Base-by-base conservation (phyloP, 2,113 vertebrate genomes). In the Eupsittula cactorum region DNA sequence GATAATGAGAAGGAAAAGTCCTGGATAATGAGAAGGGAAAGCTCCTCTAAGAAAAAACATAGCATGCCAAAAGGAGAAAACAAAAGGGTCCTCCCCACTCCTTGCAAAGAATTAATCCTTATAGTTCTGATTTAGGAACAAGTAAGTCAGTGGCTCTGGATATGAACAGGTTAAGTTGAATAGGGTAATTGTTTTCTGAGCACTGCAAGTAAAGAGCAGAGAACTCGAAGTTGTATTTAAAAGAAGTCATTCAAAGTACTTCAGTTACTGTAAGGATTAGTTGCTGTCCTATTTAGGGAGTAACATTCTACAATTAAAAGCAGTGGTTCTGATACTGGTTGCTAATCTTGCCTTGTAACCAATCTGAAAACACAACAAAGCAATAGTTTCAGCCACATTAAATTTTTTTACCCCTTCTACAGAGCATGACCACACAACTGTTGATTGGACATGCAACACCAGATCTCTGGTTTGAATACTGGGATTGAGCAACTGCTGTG, bases 401-500 rank as follows among this genome's bases (percentile, higher is more conserved):
- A 17, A 31, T 17, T 67, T 60, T 83, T 90, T 60, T 17, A 35
- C 4, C 31, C 49, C 5, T 85, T 64, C 21, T 71, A 50, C 17
- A 59, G 13, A 71, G 7, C n/a, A 55, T 9, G 47, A 82, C 52
- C 57, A 39, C 47, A 60, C 19, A 70, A 82, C 77, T 4, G 9
- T 19, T 9, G 10, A 55, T 41, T 1, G 4, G 69, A 69, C 20
- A 53, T 0, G 12, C 23, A 77, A 73, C 24, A 67, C 1, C 0
- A 57, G 33, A 57, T 25, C 53, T 74, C 62, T 50, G 35, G 63
- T 91, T 42, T 86, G 25, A 92, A 91, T 35, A 60, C 31, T 33
- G 73, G 25, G 23, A 83, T 8, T 64, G 42, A 92, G 76, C 52
- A 88, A 86, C 25, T 64, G 39, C 39, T 1, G 0, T 7, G 23